Evolutionary conservation across 2,888 invertebrate species (phyloP).

Genomic region (Drosophila affinis): DNA sequence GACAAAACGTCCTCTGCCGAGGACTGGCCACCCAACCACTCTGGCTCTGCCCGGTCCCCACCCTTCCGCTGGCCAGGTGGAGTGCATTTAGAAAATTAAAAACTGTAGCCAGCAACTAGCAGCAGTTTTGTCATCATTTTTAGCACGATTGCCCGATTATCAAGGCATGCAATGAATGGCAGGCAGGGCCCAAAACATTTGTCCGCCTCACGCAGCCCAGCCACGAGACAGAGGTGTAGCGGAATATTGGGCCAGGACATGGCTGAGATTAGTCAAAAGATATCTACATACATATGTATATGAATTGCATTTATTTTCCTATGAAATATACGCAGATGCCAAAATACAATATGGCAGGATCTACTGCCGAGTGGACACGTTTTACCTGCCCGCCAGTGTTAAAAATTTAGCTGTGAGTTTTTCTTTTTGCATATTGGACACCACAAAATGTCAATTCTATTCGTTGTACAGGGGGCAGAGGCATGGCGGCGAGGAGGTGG

Average conservation of each 20-base stretch:
- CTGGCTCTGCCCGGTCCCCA: not conserved
- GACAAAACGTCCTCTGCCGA: constrained; percentile 10
- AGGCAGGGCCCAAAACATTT: constrained; percentile 56
- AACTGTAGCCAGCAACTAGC: constrained; percentile 73
- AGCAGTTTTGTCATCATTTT: constrained; percentile 78
- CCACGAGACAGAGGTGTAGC: constrained; percentile 34
- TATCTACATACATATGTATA: not conserved
- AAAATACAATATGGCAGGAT: no score
- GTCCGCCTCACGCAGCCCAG: constrained; percentile 64
- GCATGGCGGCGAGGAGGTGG: not conserved
- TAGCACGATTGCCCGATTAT: constrained; percentile 73
- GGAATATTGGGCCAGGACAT: not conserved
- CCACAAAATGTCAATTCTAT: constrained; percentile 74
- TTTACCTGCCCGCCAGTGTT: constrained; percentile 45
- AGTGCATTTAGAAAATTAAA: constrained; percentile 78
- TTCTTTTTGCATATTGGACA: constrained; percentile 62
- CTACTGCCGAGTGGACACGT: not conserved
- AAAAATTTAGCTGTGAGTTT: not conserved
- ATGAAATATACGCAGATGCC: not conserved
- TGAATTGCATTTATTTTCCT: not conserved
- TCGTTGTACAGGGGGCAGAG: constrained; percentile 46
- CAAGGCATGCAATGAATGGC: constrained; percentile 71
- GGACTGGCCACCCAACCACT: not conserved
- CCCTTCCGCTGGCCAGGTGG: constrained; percentile 27
- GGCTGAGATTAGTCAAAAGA: not conserved